Conservation (phyloP, 2,888 invertebrate species). For the Tyria jacobaeae region DNA sequence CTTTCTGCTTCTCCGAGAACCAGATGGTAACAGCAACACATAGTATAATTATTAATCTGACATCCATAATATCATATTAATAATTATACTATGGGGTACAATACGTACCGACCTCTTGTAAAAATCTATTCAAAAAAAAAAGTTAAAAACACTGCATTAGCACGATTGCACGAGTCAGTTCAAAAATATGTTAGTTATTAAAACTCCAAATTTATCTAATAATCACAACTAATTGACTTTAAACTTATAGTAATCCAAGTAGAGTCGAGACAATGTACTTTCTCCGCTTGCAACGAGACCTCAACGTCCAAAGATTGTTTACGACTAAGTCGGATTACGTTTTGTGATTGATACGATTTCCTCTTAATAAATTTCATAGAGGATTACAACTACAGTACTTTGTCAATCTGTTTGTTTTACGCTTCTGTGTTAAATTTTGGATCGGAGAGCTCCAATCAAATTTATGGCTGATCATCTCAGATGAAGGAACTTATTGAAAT, state of each 20-base stretch:
- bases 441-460: constrained; percentile 58
- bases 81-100: too few relatives aligned
- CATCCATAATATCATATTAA: too few relatives aligned
- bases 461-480: constrained; percentile 64
- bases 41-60: too few relatives aligned
- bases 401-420: constrained; percentile 73
- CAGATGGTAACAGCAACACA: too few relatives aligned
- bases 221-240: constrained; percentile 5
- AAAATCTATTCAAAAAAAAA: too few relatives aligned
- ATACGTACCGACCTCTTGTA: too few relatives aligned
- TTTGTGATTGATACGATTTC: constrained; percentile 81
- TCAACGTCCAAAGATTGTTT: constrained; percentile 69
- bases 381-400: constrained; percentile 63
- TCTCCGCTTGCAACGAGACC: constrained; percentile 31
- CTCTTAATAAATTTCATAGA: constrained; percentile 72
- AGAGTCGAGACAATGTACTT: constrained; percentile 5
- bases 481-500: constrained; percentile 70
- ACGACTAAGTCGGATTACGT: constrained; percentile 77
- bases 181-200: too few relatives aligned
- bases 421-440: constrained; percentile 66
- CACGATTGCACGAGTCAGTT: too few relatives aligned
- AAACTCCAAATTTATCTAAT: background rate
- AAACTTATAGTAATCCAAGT: too few relatives aligned
- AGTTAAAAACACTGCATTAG: too few relatives aligned
- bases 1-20: too few relatives aligned